Conservation (phyloP, 2,888 invertebrate genomes). For the Autographa pulchrina region DNA sequence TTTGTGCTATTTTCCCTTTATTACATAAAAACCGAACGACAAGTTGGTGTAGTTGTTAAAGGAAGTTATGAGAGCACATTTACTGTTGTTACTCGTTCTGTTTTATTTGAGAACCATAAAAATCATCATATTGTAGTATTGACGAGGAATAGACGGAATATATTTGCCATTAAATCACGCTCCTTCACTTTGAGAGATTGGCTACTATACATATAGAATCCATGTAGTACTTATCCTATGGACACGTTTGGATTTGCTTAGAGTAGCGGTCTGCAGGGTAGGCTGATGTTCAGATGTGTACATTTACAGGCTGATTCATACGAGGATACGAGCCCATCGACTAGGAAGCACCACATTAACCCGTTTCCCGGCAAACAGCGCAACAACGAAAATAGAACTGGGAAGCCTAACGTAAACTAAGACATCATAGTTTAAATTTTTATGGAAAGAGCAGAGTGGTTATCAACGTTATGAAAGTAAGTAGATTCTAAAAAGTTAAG, state of each 20-base stretch:
- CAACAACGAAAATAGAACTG: constrained; percentile 30
- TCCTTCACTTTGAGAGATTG: constrained; percentile 3
- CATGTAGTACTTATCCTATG: background rate
- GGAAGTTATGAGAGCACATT: constrained; percentile 42
- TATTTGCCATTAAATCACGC: background rate
- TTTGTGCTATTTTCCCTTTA: constrained; percentile 49
- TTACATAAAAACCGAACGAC: constrained; percentile 42
- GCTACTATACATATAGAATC: background rate
- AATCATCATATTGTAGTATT: constrained; percentile 12
- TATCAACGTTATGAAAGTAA: constrained; percentile 21
- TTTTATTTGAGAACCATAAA: constrained; percentile 31
- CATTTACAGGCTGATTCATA: constrained; percentile 14
- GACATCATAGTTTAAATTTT: constrained; percentile 9
- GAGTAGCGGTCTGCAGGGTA: background rate
- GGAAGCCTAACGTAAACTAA: constrained; percentile 8
- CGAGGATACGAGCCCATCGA: constrained; percentile 28
- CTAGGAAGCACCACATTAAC: constrained; percentile 46
- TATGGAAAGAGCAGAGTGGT: constrained; percentile 15
- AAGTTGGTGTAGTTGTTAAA: constrained; percentile 32
- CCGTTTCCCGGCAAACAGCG: constrained; percentile 29
- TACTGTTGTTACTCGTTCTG: constrained; percentile 35
- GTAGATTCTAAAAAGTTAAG: constrained; percentile 1
- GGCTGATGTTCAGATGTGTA: constrained; percentile 21
- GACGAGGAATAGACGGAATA: background rate
- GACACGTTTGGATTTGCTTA: constrained; percentile 10